These are phyloP conservation scores for Venusia cambrica DNA, from an alignment of 2,888 invertebrate genomes.

Conservation along the genomic window DNA sequence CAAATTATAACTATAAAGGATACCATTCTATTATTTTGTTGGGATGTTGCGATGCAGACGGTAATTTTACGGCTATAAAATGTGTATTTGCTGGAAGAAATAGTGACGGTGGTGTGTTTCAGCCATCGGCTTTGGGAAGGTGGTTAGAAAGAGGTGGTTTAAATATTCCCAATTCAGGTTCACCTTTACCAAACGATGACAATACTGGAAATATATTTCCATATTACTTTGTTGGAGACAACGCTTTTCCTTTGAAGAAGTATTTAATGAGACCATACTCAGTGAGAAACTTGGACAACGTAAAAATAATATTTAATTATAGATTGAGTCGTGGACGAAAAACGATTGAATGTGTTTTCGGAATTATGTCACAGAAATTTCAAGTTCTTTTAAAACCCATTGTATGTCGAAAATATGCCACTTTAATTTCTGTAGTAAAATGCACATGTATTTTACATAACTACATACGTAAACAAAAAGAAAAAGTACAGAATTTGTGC, in stretches of 20 bases:
- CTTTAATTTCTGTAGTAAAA: no score
- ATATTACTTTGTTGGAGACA: slow-evolving; percentile 25
- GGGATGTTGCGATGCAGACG: slow-evolving; percentile 27
- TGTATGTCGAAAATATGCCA: no score
- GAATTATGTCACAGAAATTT: no score
- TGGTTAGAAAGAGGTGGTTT: slow-evolving; percentile 22
- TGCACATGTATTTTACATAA: no score
- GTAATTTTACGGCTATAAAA: slow-evolving; percentile 21
- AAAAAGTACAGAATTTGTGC: no score
- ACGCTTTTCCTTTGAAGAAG: slow-evolving; percentile 26
- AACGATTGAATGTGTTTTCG: slow-evolving; percentile 26
- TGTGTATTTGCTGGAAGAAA: no score
- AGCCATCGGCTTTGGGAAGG: no score
- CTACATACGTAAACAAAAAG: no score
- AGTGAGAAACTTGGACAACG: no score
- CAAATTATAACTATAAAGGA: slow-evolving; percentile 24
- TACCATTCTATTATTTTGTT: slow-evolving; percentile 26
- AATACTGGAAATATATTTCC: no score
- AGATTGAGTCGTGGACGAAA: slow-evolving; percentile 16
- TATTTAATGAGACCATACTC: slow-evolving; percentile 31
- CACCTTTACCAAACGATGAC: slow-evolving; percentile 24
- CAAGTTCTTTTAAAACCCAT: no score
- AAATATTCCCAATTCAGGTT: slow-evolving; percentile 12
- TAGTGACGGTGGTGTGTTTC: no score
- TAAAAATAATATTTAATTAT: slow-evolving; percentile 24